Base-by-base conservation (phyloP, 2,797 vertebrate genomes). In the Telmatherina bonti region DNA sequence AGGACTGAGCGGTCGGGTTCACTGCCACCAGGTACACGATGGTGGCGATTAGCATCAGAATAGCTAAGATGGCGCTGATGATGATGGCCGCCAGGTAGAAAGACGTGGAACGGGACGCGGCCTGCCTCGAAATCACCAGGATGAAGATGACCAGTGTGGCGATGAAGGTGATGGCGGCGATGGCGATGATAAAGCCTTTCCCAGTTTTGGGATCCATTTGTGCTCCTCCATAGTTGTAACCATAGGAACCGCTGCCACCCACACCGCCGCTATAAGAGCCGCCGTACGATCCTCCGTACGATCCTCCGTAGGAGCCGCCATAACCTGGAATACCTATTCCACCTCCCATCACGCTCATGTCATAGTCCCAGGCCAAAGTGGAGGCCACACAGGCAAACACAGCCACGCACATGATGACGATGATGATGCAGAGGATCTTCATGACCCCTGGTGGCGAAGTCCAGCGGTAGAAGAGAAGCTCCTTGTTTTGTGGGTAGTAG, bases 301-400 rank as follows among this genome's bases (percentile, higher is more conserved):
- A 67, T 3, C 78, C 35, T 0, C 85, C 72, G 0, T 78, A 85
- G 0, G 66, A 55, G 18, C 86, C 15, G 0, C 79, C 61, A 2
- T 38, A 55, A 1, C 93, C 91, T 7, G 92, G 82, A 4, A 91
- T 0, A 18, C 91, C 80, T 1, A 59, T 29, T 43, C 94, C 95
- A 3, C 89, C 88, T 3, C 93, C 93, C 85, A 94, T 91, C 27
- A 80, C 51, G 60, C 88, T 78, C 64, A 95, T 67, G 56, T 96
- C 92, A 1, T 95, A 93, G 85, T 98, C 97, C 96, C 96, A 98
- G 54, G 93, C 93, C 62, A 98, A 88, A 0, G 97, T 97, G 69
- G 96, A 97, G 38, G 96, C 96, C 33, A 98, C 95, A 18, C 96
- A 97, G 58, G 95, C 97, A 79, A 98, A 97, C 65, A 97, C 64